Conservation (phyloP, 2,888 invertebrate genomes). For the Troglohyphantes excavatus region DNA sequence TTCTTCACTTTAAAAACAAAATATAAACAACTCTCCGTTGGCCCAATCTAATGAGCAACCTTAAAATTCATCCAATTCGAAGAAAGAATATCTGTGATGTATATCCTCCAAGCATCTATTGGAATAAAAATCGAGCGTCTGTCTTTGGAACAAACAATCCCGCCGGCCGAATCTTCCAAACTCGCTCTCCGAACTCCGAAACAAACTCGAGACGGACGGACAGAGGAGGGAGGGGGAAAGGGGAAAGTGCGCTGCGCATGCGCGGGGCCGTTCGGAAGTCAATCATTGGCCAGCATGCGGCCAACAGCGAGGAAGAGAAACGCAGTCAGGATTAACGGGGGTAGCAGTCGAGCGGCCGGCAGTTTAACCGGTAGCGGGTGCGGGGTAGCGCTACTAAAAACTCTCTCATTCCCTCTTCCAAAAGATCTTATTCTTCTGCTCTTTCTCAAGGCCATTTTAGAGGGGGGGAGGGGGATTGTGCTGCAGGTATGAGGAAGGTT, state of each 20-base stretch:
- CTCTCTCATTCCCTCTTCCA: conserved; percentile 8
- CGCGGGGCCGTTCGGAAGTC: conserved; percentile 53
- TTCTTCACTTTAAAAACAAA: too few species aligned
- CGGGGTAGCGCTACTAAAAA: conserved; percentile 56
- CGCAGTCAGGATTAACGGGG: conserved; percentile 41
- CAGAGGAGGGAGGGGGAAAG: background rate
- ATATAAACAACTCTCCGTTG: too few species aligned
- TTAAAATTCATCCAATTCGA: background rate
- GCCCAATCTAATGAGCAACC: too few species aligned
- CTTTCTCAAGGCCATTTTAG: conserved; percentile 63
- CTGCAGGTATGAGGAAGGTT: conserved; percentile 44
- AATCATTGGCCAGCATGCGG: conserved; percentile 75
- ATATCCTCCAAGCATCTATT: background rate
- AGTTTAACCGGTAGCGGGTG: conserved; percentile 71
- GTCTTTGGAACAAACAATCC: background rate
- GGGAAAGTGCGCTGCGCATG: conserved; percentile 46
- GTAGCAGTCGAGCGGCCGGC: conserved; percentile 48
- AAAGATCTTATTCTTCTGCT: conserved; percentile 61
- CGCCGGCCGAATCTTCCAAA: conserved; percentile 17
- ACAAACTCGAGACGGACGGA: conserved; percentile 37
- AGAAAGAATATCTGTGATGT: background rate
- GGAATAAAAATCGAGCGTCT: background rate
- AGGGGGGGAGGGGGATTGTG: conserved; percentile 40
- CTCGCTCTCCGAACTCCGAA: conserved; percentile 36
- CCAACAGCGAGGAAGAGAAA: conserved; percentile 57